Percentiles rank a stretch among this genome's conserved stretches.
Conservation (phyloP, 2,797 vertebrate genomes). For the Tamandua tetradactyla region DNA sequence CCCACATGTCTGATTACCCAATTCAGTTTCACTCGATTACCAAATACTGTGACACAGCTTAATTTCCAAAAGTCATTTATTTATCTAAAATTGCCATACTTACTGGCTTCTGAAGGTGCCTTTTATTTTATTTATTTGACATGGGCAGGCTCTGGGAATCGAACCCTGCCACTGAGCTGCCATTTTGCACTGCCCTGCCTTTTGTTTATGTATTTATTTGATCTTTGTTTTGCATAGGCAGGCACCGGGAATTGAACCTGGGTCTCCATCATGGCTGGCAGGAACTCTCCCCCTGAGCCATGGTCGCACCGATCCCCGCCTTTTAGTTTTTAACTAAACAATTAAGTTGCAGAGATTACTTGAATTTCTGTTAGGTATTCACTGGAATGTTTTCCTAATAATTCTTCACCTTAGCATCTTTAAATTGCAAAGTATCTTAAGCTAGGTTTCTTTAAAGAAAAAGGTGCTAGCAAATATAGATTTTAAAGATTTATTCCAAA, state of each 20-base stretch:
- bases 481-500: conserved; percentile 18
- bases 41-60: background rate
- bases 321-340: background rate
- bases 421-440: conserved; percentile 5
- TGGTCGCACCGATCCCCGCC: no score
- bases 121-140: no score
- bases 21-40: background rate
- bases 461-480: background rate
- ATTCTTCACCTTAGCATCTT: background rate
- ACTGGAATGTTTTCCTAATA: conserved; percentile 26
- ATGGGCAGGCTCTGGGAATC: no score
- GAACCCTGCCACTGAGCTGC: no score
- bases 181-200: no score
- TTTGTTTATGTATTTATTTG: no score
- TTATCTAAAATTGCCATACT: conserved; percentile 18
- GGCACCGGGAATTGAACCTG: no score
- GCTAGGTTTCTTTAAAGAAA: conserved; percentile 5
- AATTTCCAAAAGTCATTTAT: conserved; percentile 14
- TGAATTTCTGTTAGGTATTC: conserved; percentile 53
- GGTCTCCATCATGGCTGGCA: no score
- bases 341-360: background rate
- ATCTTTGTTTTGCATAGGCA: no score
- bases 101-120: background rate
- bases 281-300: no score
- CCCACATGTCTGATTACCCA: background rate